Evolutionary conservation across 1,140 invertebrate genomes (phyloP), one percentile per base, ranked within the genome.

Genomic region (Cephus cinctus): DNA sequence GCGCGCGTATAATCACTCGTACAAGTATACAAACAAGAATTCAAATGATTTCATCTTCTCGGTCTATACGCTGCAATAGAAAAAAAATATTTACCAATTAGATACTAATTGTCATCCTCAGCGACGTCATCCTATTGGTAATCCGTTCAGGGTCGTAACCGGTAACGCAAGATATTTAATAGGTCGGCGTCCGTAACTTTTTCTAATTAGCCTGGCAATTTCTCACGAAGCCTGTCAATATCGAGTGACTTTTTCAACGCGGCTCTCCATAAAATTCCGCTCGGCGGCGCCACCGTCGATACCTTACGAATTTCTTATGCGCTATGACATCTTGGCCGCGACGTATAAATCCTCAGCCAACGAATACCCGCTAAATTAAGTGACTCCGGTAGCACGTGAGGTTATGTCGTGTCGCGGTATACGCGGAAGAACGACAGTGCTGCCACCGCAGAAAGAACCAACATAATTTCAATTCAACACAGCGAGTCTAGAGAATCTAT

Each of bases 401-500:
- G 34, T 34, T 49, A 49, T 49, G 31, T 23, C 18, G n/a, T n/a
- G n/a, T n/a, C n/a, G n/a, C n/a, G n/a, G n/a, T n/a, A n/a, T n/a
- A n/a, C n/a, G n/a, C n/a, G n/a, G n/a, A n/a, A n/a, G n/a, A n/a
- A n/a, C n/a, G n/a, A n/a, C n/a, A n/a, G n/a, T n/a, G n/a, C n/a
- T n/a, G n/a, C n/a, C n/a, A n/a, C n/a, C n/a, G n/a, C n/a, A n/a
- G n/a, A n/a, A n/a, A n/a, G n/a, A n/a, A n/a, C 2, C 16, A 27
- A 23, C 27, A 25, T 32, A 31, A 40, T 19, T 45, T 11, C 20
- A 20, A 19, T 32, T 50, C 42, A 40, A 36, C 19, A 40, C n/a
- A 12, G 2, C 9, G 12, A 12, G 27, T 11, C 9, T 30, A 25
- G 50, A 50, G 47, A 53, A 53, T 59, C 56, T 56, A 59, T 59